These are phyloP conservation scores for Hylyphantes graminicola DNA, from an alignment of 1,140 invertebrate genomes.

Conservation along the genomic window DNA sequence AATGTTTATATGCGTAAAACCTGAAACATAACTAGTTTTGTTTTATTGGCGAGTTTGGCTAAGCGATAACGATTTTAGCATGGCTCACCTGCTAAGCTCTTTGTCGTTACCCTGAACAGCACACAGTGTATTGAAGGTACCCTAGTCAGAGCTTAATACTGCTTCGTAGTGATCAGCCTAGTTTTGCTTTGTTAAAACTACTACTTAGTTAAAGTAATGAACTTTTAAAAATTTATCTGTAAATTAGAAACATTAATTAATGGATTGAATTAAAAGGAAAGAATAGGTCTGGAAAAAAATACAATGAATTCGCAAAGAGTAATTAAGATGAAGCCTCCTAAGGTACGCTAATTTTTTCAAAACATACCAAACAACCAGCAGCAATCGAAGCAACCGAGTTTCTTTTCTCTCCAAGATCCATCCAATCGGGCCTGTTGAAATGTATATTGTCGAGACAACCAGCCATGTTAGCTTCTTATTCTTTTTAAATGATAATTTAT, in stretches of 20 bases:
- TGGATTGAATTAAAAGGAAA: slow-evolving; percentile 2
- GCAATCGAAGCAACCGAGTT: slow-evolving; percentile 86
- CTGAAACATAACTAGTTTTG: too few species aligned
- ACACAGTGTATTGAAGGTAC: too few species aligned
- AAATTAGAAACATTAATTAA: neutral
- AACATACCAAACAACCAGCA: slow-evolving; percentile 83
- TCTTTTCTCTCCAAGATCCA: slow-evolving; percentile 74
- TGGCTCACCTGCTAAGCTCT: too few species aligned
- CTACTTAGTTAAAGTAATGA: neutral
- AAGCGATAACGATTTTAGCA: too few species aligned
- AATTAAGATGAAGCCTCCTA: neutral
- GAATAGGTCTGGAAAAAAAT: neutral
- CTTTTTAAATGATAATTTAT: neutral
- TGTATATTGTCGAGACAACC: slow-evolving; percentile 70
- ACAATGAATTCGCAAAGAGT: neutral
- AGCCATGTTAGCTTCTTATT: slow-evolving; percentile 66
- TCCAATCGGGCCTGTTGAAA: slow-evolving; percentile 67
- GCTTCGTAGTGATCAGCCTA: too few species aligned
- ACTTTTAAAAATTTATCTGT: neutral
- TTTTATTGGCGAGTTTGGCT: too few species aligned
- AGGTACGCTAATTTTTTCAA: neutral
- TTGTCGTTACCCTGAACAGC: too few species aligned
- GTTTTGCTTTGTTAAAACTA: too few species aligned
- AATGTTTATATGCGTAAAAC: too few species aligned
- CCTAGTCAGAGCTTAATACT: too few species aligned